Base-by-base conservation (phyloP, 1,140 invertebrate species). In the Chironomus striatipennis region DNA sequence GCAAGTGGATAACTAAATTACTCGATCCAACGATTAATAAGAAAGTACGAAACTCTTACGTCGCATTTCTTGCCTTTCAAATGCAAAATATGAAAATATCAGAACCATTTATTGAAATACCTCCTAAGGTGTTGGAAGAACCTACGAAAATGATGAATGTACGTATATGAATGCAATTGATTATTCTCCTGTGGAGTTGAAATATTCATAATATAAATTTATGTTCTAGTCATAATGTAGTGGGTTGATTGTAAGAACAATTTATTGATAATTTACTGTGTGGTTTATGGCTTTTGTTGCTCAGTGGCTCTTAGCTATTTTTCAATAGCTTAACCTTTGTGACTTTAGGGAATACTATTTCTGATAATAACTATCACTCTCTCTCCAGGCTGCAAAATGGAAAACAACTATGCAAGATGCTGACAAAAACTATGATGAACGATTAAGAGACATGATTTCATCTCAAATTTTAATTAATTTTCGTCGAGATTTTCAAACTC, bases 61-160 rank as follows among this genome's bases (percentile, higher is more conserved):
- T 57, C 12, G 47, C 47, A 57, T 57, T 15, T 57, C n/a, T 57
- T 12, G 4, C n/a, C 4, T 57, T 57, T 57, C 47, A 57, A 57
- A 57, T 57, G 47, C 47, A 57, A 57, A 57, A 57, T n/a, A 57
- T 57, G 47, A 57, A 57, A 57, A 57, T 57, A n/a, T 57, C 47
- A 12, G 47, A 57, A 5, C 47, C 47, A n/a, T 57, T 57, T n/a
- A n/a, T n/a, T 57, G n/a, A 57, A 57, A 15, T 57, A 5, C 47
- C 47, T n/a, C 47, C 47, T n/a, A 57, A 57, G 12, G 47, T 57
- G 9, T n/a, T 57, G 4, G 47, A 57, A 57, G 47, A 57, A n/a
- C 47, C 47, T n/a, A n/a, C 47, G 9, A 57, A 57, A 15, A 57
- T 57, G 47, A 57, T 57, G 47, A 15, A 12, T 57, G 47, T 57